Evolutionary conservation across 2,113 vertebrate species (phyloP).

Genomic region (Nothobranchius kuhntae): DNA sequence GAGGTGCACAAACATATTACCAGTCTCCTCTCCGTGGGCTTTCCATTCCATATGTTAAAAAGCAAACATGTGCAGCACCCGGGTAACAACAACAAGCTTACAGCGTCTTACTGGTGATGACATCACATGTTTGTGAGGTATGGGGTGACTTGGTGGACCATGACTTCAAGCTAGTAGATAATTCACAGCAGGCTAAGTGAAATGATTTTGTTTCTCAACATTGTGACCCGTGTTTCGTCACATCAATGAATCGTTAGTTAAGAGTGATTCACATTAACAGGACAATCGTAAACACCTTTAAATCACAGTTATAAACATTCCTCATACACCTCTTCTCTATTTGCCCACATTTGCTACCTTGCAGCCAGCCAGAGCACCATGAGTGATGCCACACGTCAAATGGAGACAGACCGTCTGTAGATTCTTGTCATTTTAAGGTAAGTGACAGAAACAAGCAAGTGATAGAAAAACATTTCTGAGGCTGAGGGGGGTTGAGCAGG

Average conservation of each 20-base stretch:
- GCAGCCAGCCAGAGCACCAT: constrained; percentile 3
- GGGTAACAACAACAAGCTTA: constrained; percentile 72
- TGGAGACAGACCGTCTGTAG: constrained; percentile 45
- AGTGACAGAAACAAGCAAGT: constrained; percentile 21
- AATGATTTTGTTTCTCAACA: not conserved
- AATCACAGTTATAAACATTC: constrained; percentile 24
- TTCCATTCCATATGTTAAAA: constrained; percentile 44
- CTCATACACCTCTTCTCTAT: constrained; percentile 22
- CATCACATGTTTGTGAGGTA: constrained; percentile 58
- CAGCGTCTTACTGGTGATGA: constrained; percentile 54
- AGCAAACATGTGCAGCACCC: constrained; percentile 36
- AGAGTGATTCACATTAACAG: not conserved
- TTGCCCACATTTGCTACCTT: constrained; percentile 28
- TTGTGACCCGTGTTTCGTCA: too few species aligned
- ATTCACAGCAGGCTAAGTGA: constrained; percentile 14
- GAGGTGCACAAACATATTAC: constrained; percentile 28
- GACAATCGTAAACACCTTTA: not conserved
- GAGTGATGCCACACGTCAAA: constrained; percentile 28
- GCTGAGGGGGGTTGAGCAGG: not conserved
- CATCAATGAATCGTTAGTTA: not conserved
- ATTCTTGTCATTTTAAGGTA: constrained; percentile 5
- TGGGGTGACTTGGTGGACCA: constrained; percentile 8
- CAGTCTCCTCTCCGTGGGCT: constrained; percentile 16
- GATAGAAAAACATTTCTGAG: constrained; percentile 20
- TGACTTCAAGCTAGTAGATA: constrained; percentile 7